Base-by-base conservation (phyloP, 2,113 vertebrate species). In the Etheostoma cragini region DNA sequence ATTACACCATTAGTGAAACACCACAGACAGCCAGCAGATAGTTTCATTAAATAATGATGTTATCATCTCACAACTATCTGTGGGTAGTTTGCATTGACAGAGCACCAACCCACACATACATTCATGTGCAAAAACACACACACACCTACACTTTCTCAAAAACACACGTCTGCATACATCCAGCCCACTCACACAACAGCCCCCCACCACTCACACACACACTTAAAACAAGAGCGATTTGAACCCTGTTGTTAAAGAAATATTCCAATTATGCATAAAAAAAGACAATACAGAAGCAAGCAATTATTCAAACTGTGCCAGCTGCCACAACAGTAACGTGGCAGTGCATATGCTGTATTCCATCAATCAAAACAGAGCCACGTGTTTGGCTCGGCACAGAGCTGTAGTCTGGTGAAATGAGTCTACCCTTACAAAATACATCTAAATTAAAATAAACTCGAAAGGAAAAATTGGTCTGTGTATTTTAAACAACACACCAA, bases 291-390 rank as follows among this genome's bases (percentile, higher is more conserved):
- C 76, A 83, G 63, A 61, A 66, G 62, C 38, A 65, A 75, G 86
- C 88, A 90, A 93, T 91, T 88, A 93, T 78, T 92, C 81, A 77
- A 85, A 90, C 72, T 65, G 80, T 84, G 86, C 86, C 83, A 88
- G 80, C 81, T 91, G 90, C 89, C 91, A 87, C 87, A 72, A 78
- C 70, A 67, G 81, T 83, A 88, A 89, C 85, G 70, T 70, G 77
- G 64, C 82, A 63, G 50, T 84, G 80, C 68, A 82, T 83, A 78
- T 67, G 76, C 78, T 82, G 53, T 73, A 83, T 85, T 81, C 85
- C 83, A 89, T 91, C 88, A 90, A 71, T 84, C 79, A 88, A 60
- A 79, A 73, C 45, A 17, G 62, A 52, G 78, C 78, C 87, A 82
- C 82, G 63, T 71, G 78, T 80, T 87, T 72, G 73, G 58, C 35